phyloP scores from a whole-genome alignment of 2,888 invertebrate genomes.

The Himalopsyche kuldschensis region DNA sequence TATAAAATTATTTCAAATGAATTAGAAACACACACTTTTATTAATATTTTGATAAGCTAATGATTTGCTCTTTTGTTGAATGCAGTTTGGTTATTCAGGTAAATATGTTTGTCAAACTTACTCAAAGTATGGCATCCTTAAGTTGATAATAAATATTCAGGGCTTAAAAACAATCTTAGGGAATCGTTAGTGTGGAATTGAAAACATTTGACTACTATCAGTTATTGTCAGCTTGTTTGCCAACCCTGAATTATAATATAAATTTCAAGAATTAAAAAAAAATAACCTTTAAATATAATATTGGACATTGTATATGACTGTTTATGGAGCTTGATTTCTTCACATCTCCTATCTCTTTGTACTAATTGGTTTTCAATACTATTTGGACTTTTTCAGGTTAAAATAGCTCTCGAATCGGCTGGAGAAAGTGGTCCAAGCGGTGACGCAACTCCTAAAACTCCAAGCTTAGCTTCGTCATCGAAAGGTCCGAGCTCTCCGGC shows the following conservation, averaged over 20 bases:
- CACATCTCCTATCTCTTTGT: neutral
- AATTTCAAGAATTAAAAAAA: neutral
- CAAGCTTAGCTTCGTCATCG: constrained; percentile 30
- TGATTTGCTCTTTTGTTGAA: too few relatives aligned
- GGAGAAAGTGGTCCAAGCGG: constrained; percentile 43
- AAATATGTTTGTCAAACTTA: too few relatives aligned
- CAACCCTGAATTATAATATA: neutral
- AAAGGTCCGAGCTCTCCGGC: constrained; percentile 39
- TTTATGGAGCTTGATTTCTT: neutral
- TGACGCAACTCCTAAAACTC: constrained; percentile 45
- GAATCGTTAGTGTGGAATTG: too few relatives aligned
- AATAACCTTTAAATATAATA: neutral
- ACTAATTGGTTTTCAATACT: neutral
- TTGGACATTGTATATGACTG: neutral
- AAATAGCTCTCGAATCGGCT: constrained; percentile 48
- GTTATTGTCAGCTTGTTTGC: neutral
- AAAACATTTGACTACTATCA: too few relatives aligned
- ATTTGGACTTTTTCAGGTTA: constrained; percentile 47
- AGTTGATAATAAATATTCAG: too few relatives aligned
- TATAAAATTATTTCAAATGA: too few relatives aligned
- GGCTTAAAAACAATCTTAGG: too few relatives aligned
- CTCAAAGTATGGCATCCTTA: too few relatives aligned
- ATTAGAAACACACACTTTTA: too few relatives aligned
- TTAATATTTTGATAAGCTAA: too few relatives aligned
- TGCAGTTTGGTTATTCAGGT: too few relatives aligned